Conservation (phyloP, 30 jellyfish, hydroid and myxozoan genomes). For the Hydractinia symbiolongicarpus region DNA sequence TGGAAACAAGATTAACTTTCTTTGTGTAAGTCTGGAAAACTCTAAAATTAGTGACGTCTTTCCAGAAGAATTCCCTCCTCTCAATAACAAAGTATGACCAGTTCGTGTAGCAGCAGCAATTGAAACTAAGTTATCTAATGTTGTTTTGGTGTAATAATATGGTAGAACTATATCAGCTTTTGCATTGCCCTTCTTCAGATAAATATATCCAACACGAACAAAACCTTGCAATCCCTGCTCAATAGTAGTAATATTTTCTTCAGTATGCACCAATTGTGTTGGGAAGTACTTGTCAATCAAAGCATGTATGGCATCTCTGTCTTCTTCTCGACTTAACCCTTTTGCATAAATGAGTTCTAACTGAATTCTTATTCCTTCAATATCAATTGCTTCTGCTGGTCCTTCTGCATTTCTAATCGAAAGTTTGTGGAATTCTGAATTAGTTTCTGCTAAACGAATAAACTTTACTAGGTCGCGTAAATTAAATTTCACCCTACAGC, state of each 20-base stretch:
- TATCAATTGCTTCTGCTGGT: neutral
- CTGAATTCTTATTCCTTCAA: conserved; percentile 13
- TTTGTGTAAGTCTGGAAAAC: neutral
- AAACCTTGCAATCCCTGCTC: neutral
- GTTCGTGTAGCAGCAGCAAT: conserved; percentile 14
- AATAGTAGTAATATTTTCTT: neutral
- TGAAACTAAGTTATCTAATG: neutral
- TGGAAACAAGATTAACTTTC: conserved; percentile 11
- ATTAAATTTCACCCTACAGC: conserved; percentile 2
- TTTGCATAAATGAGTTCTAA: conserved; percentile 3
- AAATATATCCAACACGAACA: conserved; percentile 10
- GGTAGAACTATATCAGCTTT: neutral
- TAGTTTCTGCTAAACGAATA: neutral
- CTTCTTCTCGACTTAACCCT: neutral
- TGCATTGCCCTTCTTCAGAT: conserved; percentile 10
- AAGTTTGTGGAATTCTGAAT: conserved; percentile 20
- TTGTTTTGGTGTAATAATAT: neutral
- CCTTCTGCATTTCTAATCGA: neutral
- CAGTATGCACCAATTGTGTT: neutral
- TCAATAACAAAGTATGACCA: conserved; percentile 11
- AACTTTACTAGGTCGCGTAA: conserved; percentile 11
- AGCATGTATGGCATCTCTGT: neutral
- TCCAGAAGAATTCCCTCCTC: conserved; percentile 21
- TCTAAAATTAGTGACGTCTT: conserved; percentile 15
- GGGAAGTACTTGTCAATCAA: conserved; percentile 1